phyloP scores from a whole-genome alignment of 2,888 invertebrate species.

The Melipona beecheii region DNA sequence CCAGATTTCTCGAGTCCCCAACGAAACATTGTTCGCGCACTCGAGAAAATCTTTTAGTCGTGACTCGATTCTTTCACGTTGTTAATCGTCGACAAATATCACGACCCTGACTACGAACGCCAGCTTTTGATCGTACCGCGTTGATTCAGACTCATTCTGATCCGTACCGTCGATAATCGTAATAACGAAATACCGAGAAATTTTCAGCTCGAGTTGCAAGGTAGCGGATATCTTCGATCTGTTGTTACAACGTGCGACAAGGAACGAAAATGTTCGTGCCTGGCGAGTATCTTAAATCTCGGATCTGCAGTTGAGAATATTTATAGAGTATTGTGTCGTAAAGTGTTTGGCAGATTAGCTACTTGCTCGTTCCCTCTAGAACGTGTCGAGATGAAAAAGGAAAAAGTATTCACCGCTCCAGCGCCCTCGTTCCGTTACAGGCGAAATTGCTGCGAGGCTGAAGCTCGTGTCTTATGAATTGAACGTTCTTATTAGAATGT shows the following conservation, averaged over 20 bases:
- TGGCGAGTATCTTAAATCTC: constrained; percentile 3
- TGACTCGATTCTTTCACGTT: constrained; percentile 38
- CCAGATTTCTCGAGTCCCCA: background rate
- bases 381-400: background rate
- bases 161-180: constrained; percentile 37
- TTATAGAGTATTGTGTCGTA: constrained; percentile 2
- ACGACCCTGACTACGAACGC: constrained; percentile 28
- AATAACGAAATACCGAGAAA: constrained; percentile 30
- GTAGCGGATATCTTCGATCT: constrained; percentile 19
- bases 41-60: constrained; percentile 19
- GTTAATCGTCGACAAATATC: constrained; percentile 22
- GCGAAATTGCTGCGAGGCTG: background rate
- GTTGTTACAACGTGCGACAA: background rate
- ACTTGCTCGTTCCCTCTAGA: background rate
- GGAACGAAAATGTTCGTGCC: background rate
- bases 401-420: background rate
- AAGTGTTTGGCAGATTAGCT: background rate
- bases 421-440: background rate
- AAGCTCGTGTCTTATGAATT: background rate
- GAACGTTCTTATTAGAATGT: constrained; percentile 1
- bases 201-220: constrained; percentile 8
- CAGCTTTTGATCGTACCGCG: constrained; percentile 9
- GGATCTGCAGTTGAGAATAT: background rate
- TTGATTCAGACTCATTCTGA: constrained; percentile 30
- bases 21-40: background rate